Conservation (phyloP, 2,797 vertebrate species). For the Hemitrygon akajei region DNA sequence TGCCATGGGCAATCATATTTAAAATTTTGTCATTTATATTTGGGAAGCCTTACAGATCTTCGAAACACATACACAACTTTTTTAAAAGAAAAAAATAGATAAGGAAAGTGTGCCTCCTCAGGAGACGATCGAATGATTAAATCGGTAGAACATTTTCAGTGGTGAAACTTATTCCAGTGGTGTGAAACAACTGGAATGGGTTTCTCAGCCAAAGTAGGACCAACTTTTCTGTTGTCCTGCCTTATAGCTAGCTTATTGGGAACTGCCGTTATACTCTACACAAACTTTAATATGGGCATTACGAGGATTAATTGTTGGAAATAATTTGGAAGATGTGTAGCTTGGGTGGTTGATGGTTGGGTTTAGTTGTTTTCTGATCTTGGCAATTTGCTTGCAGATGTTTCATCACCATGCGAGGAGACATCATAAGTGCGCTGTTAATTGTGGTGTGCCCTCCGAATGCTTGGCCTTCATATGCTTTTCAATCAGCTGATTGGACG, state of each 20-base stretch:
- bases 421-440: too few species aligned
- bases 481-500: too few species aligned
- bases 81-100: not conserved
- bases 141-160: not conserved
- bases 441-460: too few species aligned
- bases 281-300: not conserved
- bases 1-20: not conserved
- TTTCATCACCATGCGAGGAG: too few species aligned
- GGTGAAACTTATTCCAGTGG: not conserved
- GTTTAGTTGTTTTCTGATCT: too few species aligned
- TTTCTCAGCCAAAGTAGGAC: not conserved
- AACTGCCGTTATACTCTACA: not conserved
- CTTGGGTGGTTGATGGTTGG: too few species aligned
- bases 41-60: not conserved
- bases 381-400: too few species aligned
- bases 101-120: not conserved
- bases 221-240: not conserved
- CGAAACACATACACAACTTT: not conserved
- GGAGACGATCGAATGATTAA: not conserved
- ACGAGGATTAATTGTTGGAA: too few species aligned
- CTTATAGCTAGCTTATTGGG: not conserved
- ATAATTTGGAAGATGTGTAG: too few species aligned
- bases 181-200: not conserved
- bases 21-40: not conserved
- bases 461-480: too few species aligned